Evolutionary conservation across 2,888 invertebrate genomes (phyloP), one percentile per base, ranked within the genome.

Genomic region (Heliconius aoede): DNA sequence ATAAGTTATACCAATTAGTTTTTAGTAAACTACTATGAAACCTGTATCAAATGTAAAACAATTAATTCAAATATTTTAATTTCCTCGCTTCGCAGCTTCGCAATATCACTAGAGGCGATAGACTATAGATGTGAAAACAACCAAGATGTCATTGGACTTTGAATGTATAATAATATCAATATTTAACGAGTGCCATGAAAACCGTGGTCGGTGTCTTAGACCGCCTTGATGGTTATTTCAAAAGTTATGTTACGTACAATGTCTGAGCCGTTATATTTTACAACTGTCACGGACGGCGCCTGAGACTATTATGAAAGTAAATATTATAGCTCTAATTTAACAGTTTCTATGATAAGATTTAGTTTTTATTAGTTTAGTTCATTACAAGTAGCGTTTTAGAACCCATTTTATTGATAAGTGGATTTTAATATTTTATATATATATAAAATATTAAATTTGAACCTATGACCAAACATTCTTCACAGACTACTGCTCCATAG

Each of bases 231-330:
- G 36, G 60, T 72, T 40, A 60, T 72, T 61, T 60, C 72, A 21
- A 40, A 72, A 61, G 58, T 61, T 72, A 72, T 60, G 72, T 3
- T 51, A 60, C 58, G 60, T 36, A 60, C 60, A 40, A 72, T 72
- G 58, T 72, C 61, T 72, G 28, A 60, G 74, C n/a, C 61, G 74
- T 68, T 74, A 30, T 40, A 60, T 36, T 68, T 74, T 68, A 68
- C 74, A 74, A 26, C 46, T 61, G 68, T 68, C 74, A 68, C 74
- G 36, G 30, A 74, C 68, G 68, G 67, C 30, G 74, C 30, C 60
- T 68, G 68, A 28, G 30, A 68, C 74, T 74, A 61, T 74, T 68
- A 68, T 30, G 67, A 60, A 60, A 36, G 26, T 40, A 40, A 72
- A 60, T 40, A 61, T 72, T 69, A 55, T 32, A 30, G 30, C 1